phyloP scores from a whole-genome alignment of 2,888 invertebrate species.

The Parnassius glacialis region DNA sequence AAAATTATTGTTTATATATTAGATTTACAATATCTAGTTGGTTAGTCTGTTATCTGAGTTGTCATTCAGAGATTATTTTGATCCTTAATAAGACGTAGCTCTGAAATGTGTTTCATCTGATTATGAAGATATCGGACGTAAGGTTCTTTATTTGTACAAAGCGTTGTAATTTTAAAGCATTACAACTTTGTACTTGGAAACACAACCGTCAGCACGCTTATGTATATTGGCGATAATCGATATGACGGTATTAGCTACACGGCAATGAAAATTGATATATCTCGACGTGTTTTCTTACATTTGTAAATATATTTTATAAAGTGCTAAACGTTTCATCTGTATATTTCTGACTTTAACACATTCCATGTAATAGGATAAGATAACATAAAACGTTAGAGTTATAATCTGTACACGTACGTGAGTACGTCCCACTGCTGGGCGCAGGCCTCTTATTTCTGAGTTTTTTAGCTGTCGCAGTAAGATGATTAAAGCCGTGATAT shows the following conservation, averaged over 20 bases:
- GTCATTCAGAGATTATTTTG: constrained; percentile 51
- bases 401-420: too few relatives aligned
- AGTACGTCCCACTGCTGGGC: too few relatives aligned
- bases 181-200: constrained; percentile 1
- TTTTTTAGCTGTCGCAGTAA: too few relatives aligned
- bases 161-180: not conserved
- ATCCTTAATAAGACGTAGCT: constrained; percentile 42
- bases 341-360: too few relatives aligned
- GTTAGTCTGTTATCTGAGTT: constrained; percentile 39
- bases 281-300: constrained; percentile 14
- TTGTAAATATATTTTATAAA: not conserved
- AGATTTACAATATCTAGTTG: constrained; percentile 7
- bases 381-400: too few relatives aligned
- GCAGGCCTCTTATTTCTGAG: too few relatives aligned
- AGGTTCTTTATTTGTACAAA: not conserved
- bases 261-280: constrained; percentile 5
- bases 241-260: not conserved
- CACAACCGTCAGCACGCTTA: constrained; percentile 9
- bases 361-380: too few relatives aligned
- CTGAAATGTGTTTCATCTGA: constrained; percentile 34
- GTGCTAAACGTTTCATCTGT: constrained; percentile 8
- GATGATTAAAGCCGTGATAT: too few relatives aligned
- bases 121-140: not conserved
- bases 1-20: too few relatives aligned
- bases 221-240: constrained; percentile 8